Conservation (phyloP, 2,888 invertebrate species). For the Xestia ashworthii region DNA sequence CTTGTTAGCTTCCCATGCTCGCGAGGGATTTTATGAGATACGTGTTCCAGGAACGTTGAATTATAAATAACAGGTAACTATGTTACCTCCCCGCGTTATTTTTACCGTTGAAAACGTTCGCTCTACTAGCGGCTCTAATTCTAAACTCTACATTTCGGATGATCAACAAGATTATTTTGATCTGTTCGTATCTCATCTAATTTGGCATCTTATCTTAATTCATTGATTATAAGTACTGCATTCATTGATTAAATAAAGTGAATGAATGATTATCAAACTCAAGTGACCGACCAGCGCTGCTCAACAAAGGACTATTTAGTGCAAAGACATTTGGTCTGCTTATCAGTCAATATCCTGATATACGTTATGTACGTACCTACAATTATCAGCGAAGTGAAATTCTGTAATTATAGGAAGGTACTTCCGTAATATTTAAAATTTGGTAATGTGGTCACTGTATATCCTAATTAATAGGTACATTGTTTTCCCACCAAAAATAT, state of each 20-base stretch:
- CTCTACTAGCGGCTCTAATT: constrained; percentile 3
- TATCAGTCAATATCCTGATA: constrained; percentile 8
- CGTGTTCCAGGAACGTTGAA: constrained; percentile 80
- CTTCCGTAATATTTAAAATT: not conserved
- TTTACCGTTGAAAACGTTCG: constrained; percentile 70
- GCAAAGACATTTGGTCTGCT: constrained; percentile 16
- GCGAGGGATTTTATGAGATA: constrained; percentile 78
- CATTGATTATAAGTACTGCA: constrained; percentile 20
- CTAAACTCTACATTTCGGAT: constrained; percentile 10
- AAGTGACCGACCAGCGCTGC: not conserved
- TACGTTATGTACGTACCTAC: not conserved
- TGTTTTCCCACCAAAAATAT: not conserved
- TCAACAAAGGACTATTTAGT: constrained; percentile 21
- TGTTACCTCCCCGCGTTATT: constrained; percentile 56
- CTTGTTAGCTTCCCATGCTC: constrained; percentile 84
- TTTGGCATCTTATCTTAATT: constrained; percentile 24
- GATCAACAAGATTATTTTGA: not conserved
- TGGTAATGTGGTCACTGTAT: not conserved
- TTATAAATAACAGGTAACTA: constrained; percentile 78
- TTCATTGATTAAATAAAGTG: constrained; percentile 19
- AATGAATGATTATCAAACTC: constrained; percentile 12
- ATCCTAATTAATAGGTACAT: too few species aligned
- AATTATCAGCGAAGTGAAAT: constrained; percentile 1
- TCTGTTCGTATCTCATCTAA: constrained; percentile 6
- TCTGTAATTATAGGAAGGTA: not conserved